Evolutionary conservation across 2,113 vertebrate species (phyloP), one percentile per base, ranked within the genome.

Genomic region (Hypocryptadius cinnamomeus): DNA sequence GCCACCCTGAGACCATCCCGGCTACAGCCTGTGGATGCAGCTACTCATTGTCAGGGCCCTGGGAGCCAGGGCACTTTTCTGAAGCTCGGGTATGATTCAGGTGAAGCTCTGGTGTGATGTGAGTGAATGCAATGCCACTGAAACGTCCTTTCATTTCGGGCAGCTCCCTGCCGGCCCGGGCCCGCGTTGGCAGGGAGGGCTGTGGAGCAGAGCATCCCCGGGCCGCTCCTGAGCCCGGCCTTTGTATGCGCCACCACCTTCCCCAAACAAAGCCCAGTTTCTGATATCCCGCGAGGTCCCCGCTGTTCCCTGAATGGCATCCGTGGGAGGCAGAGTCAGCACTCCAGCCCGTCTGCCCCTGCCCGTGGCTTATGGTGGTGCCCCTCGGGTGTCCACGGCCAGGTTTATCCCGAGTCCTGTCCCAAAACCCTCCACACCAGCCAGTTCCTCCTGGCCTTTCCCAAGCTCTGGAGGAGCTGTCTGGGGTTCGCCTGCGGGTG

Each of bases 361-460:
- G 44, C 23, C 78, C 5, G 3, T 4, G 2, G 73, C 56, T 87
- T 24, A 31, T 4, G 1, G 2, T 30, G 23, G 8, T 57, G 50
- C 7, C 27, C 8, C 22, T 37, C 0, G 0, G 33, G 69, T 68
- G 50, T 39, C 24, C 39, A 17, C 0, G 0, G 27, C 19, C 76
- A 45, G 48, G 47, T 54, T 66, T 27, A 20, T 23, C 45, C 6
- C 1, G 37, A 13, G 5, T 54, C 44, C 45, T 69, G 50, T 33
- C 45, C 47, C 37, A 3, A 87, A 79, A 23, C 33, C 22, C 8
- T 39, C n/a, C 50, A 33, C 13, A 16, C 11, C 54, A 23, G 24
- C 13, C 51, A 27, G 40, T 13, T 27, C 42, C 51, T 51, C 51
- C n/a, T n/a, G 66, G 66, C 13, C 11, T 51, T 47, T 27, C 15